Base-by-base conservation (phyloP, 2,113 vertebrate genomes). In the Ovibos moschatus region DNA sequence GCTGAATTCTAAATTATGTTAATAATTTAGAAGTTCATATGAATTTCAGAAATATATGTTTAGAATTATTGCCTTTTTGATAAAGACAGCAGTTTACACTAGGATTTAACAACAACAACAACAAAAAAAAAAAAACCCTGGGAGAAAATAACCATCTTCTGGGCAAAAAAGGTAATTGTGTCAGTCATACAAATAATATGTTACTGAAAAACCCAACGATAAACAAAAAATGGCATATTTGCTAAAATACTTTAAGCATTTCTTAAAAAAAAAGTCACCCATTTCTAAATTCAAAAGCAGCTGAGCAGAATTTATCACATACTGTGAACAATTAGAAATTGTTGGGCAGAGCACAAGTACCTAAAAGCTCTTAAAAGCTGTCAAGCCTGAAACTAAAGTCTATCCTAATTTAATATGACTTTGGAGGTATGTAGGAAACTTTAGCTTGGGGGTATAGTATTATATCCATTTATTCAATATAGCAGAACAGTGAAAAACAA, bases 21-120 rank as follows among this genome's bases (percentile, higher is more conserved):
- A 95, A 25, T 62, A 95, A 78, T 58, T 93, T 40, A 96, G 30
- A 87, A 82, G 43, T 17, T 36, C 67, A 92, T 91, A 85, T 64
- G 27, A 97, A 94, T 85, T 97, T 94, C 76, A 84, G 43, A 97
- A 94, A 89, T 43, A n/a, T 76, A 25, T 57, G 85, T 67, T 36
- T 36, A 92, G 9, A 97, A 91, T 13, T 57, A 88, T 0, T 95
- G 7, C 3, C 3, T 74, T 91, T 94, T 91, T 94, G 3, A 45
- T 36, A 83, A 12, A 58, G 36, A 55, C 40, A 43, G 36, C 43
- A 60, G 51, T 28, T 89, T 79, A 94, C 15, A 76, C 50, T 79
- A 45, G 28, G 25, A 11, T 50, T 86, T 43, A 21, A 40, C 36
- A 36, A n/a, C n/a, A n/a, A 40, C 2, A 40, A 40, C 2, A 14